Evolutionary conservation across 2,113 vertebrate genomes (phyloP), one percentile per base, ranked within the genome.

Genomic region (Xenus cinereus): DNA sequence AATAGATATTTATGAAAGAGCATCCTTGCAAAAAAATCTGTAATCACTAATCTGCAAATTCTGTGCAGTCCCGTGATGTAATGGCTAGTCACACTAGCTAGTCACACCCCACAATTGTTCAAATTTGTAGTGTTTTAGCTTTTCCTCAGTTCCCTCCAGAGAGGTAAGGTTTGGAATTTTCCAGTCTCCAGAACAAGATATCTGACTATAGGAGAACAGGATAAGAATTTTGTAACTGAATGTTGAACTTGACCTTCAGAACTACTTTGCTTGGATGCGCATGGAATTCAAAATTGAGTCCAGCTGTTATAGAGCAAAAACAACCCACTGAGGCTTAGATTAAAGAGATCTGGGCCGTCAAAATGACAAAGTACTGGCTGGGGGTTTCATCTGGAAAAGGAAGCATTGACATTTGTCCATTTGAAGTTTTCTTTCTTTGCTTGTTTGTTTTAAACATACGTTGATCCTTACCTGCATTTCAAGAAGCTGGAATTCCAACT

Each of bases 401-500:
- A 43, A 60, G 3, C 7, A 75, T 4, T 59, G 28, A 69, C 26
- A 54, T 28, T 62, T 39, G 9, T n/a, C 37, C 37, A 62, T n/a
- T 4, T 59, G 17, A 88, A 62, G 14, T n/a, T 66, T 32, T 77
- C 7, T 8, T 73, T 32, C 10, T 23, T 88, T 57, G 32, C 12
- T 76, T 84, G 4, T 17, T 56, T 64, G 7, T 5, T 67, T 41
- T 12, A 33, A 80, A 33, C 37, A 82, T 28, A 28, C 10, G 16
- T 26, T 35, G 9, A 51, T 48, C n/a, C 93, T 98, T 98, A 99
- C 99, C 98, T 98, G 97, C 57, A 94, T 91, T 95, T 99, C 98
- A 59, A 98, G 97, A 60, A 99, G 90, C 68, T 98, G 96, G 95
- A 99, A 99, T 97, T 99, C 99, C 78, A 99, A 62, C 24, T 98